Conservation (phyloP, 1,140 invertebrate species). For the Alviniconcha marisindica region DNA sequence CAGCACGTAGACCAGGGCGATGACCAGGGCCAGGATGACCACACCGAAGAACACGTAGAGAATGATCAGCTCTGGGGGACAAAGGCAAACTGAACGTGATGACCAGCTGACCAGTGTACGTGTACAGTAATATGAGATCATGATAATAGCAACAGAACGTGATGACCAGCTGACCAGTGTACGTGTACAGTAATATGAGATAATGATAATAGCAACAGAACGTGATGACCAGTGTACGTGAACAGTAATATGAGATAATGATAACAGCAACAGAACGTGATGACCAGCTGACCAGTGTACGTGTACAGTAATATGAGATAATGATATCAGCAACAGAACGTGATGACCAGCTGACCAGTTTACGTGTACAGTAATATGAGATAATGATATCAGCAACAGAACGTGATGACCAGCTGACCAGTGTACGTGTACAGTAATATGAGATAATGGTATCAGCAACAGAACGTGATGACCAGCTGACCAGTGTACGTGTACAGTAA, state of each 20-base stretch:
- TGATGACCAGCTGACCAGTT: too few species aligned
- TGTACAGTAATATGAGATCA: background rate
- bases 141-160: background rate
- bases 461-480: too few species aligned
- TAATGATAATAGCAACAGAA: background rate
- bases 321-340: too few species aligned
- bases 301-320: too few species aligned
- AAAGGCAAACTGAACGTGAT: background rate
- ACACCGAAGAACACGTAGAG: conserved; percentile 48
- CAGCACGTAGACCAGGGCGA: conserved; percentile 42
- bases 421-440: too few species aligned
- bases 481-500: too few species aligned
- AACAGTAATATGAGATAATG: background rate
- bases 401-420: too few species aligned
- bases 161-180: background rate
- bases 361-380: background rate
- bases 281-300: too few species aligned
- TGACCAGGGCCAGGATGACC: conserved; percentile 43
- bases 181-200: background rate
- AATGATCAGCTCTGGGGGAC: conserved; percentile 43
- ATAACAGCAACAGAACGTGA: background rate
- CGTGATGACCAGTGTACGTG: too few species aligned
- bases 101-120: background rate
- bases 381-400: too few species aligned
- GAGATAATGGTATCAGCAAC: too few species aligned